Base-by-base conservation (phyloP, 2,113 vertebrate species). In the Strix aluco region DNA sequence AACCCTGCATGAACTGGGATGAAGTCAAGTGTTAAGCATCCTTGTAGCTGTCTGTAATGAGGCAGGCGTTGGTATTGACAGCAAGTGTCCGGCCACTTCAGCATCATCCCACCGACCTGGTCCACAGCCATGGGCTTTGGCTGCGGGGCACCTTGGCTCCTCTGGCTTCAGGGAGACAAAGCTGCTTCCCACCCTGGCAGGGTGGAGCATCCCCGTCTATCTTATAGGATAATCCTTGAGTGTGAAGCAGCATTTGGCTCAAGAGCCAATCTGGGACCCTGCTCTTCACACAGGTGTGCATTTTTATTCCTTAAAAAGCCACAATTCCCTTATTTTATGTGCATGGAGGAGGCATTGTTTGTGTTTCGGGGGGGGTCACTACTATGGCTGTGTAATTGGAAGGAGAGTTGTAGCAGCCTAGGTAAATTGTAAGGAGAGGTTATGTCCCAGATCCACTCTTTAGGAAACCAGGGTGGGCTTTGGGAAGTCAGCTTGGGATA, bases 71-170 rank as follows among this genome's bases (percentile, higher is more conserved):
- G 29, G 29, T 58, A 30, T 15, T 40, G 63, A 36, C 26, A 38
- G 17, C 42, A 57, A 40, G 26, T n/a, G 26, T 80, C 61, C 4
- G 2, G 13, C 58, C 25, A 34, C 25, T 62, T 71, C 47, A 21
- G 19, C 0, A 0, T 66, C 7, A 0, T 78, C 47, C 66, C 38
- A 40, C 30, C 0, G 0, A 34, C 34, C 27, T 62, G 65, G 15
- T 84, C 40, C 34, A 12, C 0, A 5, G 38, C 57, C 3, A 0
- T 52, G 40, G 54, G 10, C 47, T 91, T 83, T 89, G 65, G 42
- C 65, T 85, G 23, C 46, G 21, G 69, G 30, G 34, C 30, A 19
- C 26, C 29, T 57, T 49, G 3, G 12, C 15, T 79, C 30, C 70
- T 67, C 49, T 72, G 44, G 20, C 72, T 58, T 69, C 38, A 22